These are phyloP conservation scores for Serranochromis macrocephalus DNA, from an alignment of 2,113 vertebrate species.

Conservation along the genomic window DNA sequence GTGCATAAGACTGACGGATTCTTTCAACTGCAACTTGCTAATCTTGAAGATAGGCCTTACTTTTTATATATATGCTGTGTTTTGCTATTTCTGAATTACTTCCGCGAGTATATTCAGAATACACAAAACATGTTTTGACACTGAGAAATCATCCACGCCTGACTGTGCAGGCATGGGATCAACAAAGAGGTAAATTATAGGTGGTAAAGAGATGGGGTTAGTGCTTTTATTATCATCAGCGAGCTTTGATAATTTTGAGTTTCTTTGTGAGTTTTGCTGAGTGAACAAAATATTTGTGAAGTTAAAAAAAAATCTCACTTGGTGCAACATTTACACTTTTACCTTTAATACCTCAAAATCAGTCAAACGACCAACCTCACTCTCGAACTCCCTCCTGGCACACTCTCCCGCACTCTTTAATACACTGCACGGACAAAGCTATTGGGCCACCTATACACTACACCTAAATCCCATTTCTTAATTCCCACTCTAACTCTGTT, in stretches of 20 bases:
- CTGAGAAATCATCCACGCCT: neutral
- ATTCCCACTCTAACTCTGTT: neutral
- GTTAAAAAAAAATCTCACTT: neutral
- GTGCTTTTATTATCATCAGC: constrained; percentile 1
- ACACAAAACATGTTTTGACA: neutral
- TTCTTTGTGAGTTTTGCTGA: constrained; percentile 7
- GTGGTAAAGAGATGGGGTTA: neutral
- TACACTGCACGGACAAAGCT: neutral
- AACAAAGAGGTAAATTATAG: neutral
- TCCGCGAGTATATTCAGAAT: constrained; percentile 3
- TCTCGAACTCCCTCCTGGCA: neutral
- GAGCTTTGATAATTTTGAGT: neutral
- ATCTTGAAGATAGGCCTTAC: neutral
- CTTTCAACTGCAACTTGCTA: neutral
- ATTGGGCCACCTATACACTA: neutral
- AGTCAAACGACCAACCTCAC: constrained; percentile 27
- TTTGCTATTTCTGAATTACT: constrained; percentile 1
- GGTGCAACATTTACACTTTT: neutral
- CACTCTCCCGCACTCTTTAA: neutral
- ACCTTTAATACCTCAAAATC: constrained; percentile 41
- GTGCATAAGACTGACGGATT: neutral
- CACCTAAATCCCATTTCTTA: neutral
- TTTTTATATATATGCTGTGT: neutral
- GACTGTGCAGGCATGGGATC: neutral
- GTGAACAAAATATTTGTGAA: neutral